Evolutionary conservation across 2,113 vertebrate genomes (phyloP).

Genomic region (Ardeotis arabs): DNA sequence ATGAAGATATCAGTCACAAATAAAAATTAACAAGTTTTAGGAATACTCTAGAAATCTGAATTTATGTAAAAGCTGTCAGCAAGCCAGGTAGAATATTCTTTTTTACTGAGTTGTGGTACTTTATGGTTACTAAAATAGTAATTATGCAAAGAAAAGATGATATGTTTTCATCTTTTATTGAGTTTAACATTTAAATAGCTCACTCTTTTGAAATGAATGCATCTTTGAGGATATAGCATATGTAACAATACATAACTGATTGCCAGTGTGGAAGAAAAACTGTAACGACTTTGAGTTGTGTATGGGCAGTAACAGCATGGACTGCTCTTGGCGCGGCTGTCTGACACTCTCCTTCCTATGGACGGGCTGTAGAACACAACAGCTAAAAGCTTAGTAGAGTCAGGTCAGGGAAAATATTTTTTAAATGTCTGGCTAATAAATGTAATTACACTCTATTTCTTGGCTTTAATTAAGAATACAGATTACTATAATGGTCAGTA

Average conservation of each 20-base stretch:
- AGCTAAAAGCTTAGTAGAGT: background rate
- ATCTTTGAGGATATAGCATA: background rate
- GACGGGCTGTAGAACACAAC: background rate
- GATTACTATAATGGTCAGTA: background rate
- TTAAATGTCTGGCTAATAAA: background rate
- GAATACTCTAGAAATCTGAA: background rate
- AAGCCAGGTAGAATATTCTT: background rate
- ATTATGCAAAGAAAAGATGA: background rate
- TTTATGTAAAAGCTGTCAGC: background rate
- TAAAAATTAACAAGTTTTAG: background rate
- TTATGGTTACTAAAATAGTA: background rate
- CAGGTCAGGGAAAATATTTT: background rate
- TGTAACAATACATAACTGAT: background rate
- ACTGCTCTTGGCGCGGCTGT: background rate
- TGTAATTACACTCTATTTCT: background rate
- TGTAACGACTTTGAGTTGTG: background rate
- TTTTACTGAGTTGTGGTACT: background rate
- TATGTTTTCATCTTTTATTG: background rate
- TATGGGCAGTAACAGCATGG: background rate
- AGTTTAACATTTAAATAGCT: background rate
- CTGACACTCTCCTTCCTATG: background rate
- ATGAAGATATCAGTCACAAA: background rate
- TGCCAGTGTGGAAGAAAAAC: background rate
- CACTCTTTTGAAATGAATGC: background rate
- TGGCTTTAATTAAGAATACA: constrained; percentile 22